Evolutionary conservation across 1,140 invertebrate genomes (phyloP), one percentile per base, ranked within the genome.

Genomic region (Neodiprion pinetum): DNA sequence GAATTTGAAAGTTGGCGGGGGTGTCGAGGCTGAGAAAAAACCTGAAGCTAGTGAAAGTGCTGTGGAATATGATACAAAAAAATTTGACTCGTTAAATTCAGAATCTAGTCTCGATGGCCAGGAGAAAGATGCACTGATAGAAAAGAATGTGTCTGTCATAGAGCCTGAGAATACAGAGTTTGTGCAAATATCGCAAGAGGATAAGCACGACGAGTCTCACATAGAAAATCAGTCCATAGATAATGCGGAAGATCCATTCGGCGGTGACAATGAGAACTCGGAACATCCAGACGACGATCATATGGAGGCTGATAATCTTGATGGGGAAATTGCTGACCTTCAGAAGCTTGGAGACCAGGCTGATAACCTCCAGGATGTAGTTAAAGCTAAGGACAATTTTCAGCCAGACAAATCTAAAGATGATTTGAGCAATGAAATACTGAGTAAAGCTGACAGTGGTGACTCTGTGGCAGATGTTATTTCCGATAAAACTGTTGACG

Each of bases 191-290:
- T 78, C 81, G 9, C 86, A 88, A 69, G 53, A 61, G n/a, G 87
- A 88, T n/a, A 88, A 88, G 50, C 80, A 84, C 1, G 87, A 86
- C 48, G 86, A 88, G 75, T 76, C 79, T 1, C 86, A 85, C 28
- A 83, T 85, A 17, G 87, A 88, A 77, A 75, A 73, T 67, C 85
- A 84, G 7, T 82, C 84, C 14, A 83, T 85, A 9, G 87, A 88
- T 21, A 61, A 61, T 17, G 87, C 87, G 3, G 85, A 87, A 74
- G 87, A 88, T 82, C 87, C 87, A n/a, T 88, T 88, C 76, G 86
- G 84, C 4, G 81, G 80, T 9, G 87, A 88, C 53, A 87, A 75
- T 81, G 73, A 86, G 9, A 76, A 70, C 7, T 70, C 70, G 48
- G 86, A 87, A 61, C 80, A 71, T 53, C 47, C 80, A 7, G 86